Conservation (phyloP, 2,113 vertebrate genomes). For the Porphyrio hochstetteri region DNA sequence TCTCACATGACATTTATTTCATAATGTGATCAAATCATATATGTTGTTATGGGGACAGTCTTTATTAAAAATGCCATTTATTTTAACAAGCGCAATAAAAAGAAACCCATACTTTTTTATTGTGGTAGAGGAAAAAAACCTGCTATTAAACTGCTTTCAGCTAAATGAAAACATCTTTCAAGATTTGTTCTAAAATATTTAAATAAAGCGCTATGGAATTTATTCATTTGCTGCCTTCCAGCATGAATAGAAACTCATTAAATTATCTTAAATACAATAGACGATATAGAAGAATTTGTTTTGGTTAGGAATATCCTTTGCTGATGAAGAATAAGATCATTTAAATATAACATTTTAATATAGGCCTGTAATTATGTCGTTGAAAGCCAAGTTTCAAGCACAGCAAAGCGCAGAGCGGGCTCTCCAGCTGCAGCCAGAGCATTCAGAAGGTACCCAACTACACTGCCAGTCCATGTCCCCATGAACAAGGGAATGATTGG, state of each 20-base stretch:
- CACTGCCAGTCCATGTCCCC: not conserved
- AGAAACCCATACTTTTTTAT: constrained; percentile 55
- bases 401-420: not conserved
- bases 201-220: constrained; percentile 74
- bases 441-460: not conserved
- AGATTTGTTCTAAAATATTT: constrained; percentile 78
- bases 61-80: constrained; percentile 82
- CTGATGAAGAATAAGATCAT: constrained; percentile 51
- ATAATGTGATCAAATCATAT: constrained; percentile 72
- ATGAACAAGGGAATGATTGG: not conserved
- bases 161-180: constrained; percentile 76
- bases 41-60: constrained; percentile 73
- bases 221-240: constrained; percentile 62
- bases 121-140: constrained; percentile 65
- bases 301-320: constrained; percentile 54
- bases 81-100: constrained; percentile 77
- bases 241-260: constrained; percentile 41
- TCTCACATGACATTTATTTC: constrained; percentile 76
- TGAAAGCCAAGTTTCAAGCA: constrained; percentile 7
- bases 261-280: constrained; percentile 68
- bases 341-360: constrained; percentile 55
- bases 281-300: constrained; percentile 58
- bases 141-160: constrained; percentile 77
- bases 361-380: constrained; percentile 37
- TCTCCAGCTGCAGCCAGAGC: constrained; percentile 19